Conservation (phyloP, 2,113 vertebrate genomes). For the Tachuris rubrigastra region DNA sequence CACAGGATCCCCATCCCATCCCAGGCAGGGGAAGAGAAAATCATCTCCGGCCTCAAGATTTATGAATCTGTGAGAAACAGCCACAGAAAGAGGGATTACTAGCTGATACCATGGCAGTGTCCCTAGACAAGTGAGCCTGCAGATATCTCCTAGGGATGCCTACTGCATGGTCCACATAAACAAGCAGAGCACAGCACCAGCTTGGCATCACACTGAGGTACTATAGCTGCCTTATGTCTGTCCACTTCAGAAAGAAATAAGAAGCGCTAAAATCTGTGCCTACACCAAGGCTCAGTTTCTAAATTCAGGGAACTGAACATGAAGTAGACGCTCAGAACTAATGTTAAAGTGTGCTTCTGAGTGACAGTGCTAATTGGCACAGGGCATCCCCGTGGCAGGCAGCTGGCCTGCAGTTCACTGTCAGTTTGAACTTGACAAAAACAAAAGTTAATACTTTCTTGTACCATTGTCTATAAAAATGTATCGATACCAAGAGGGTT, state of each 20-base stretch:
- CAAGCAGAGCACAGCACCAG: background rate
- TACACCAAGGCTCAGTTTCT: background rate
- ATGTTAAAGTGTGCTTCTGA: background rate
- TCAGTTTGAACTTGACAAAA: background rate
- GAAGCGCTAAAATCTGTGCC: background rate
- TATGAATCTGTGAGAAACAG: background rate
- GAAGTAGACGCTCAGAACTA: background rate
- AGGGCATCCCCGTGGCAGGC: background rate
- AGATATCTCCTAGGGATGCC: background rate
- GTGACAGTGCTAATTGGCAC: background rate
- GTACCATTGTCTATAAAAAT: background rate
- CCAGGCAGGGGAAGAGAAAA: background rate
- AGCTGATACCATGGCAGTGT: too few relatives aligned
- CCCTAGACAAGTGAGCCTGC: background rate
- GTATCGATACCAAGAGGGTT: background rate
- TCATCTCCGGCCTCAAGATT: background rate
- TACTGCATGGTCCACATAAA: background rate
- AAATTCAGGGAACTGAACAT: background rate
- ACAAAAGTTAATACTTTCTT: background rate
- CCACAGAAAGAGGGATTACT: background rate
- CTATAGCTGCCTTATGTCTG: background rate
- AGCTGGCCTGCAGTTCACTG: background rate
- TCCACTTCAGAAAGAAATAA: background rate
- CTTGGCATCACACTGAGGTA: rapidly evolving
- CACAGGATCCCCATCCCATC: background rate